These are phyloP conservation scores for Lamprologus lemairii DNA, from an alignment of 2,113 vertebrate genomes.

Conservation along the genomic window DNA sequence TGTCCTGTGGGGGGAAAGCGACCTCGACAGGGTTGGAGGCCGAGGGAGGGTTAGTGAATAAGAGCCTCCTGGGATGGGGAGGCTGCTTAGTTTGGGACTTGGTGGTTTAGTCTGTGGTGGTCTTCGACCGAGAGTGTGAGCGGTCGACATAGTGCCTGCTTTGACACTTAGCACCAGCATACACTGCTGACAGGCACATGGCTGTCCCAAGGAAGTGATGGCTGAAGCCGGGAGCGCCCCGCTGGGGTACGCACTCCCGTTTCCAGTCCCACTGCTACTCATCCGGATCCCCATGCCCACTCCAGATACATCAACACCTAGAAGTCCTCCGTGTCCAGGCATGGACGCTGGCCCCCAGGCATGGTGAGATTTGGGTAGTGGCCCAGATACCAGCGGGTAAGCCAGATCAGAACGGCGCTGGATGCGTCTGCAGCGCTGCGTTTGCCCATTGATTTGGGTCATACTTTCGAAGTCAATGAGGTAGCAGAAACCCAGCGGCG, in stretches of 20 bases:
- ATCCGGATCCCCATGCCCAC: slow-evolving; percentile 63
- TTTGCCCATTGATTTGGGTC: slow-evolving; percentile 97
- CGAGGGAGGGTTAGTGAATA: slow-evolving; percentile 72
- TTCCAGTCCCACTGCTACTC: slow-evolving; percentile 52
- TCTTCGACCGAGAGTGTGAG: slow-evolving; percentile 71
- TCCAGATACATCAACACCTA: slow-evolving; percentile 69
- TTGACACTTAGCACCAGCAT: slow-evolving; percentile 86
- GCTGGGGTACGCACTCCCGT: slow-evolving; percentile 70
- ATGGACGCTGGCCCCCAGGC: slow-evolving; percentile 67
- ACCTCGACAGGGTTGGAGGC: slow-evolving; percentile 60
- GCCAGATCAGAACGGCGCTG: slow-evolving; percentile 86
- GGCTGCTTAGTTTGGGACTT: slow-evolving; percentile 63
- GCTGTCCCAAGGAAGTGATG: slow-evolving; percentile 70
- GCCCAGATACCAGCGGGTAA: slow-evolving; percentile 83
- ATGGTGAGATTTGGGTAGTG: slow-evolving; percentile 78
- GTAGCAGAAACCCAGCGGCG: slow-evolving; percentile 95
- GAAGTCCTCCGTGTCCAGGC: slow-evolving; percentile 51
- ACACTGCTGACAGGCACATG: slow-evolving; percentile 88
- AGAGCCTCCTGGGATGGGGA: slow-evolving; percentile 44
- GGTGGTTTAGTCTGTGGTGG: slow-evolving; percentile 65
- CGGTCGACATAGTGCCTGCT: slow-evolving; percentile 56
- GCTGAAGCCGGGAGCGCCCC: slow-evolving; percentile 71
- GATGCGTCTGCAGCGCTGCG: slow-evolving; percentile 84
- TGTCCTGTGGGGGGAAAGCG: slow-evolving; percentile 66
- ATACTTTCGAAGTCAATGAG: slow-evolving; percentile 96